These are phyloP conservation scores for Helicoverpa assulta DNA, from an alignment of 2,888 invertebrate species.

Conservation along the genomic window DNA sequence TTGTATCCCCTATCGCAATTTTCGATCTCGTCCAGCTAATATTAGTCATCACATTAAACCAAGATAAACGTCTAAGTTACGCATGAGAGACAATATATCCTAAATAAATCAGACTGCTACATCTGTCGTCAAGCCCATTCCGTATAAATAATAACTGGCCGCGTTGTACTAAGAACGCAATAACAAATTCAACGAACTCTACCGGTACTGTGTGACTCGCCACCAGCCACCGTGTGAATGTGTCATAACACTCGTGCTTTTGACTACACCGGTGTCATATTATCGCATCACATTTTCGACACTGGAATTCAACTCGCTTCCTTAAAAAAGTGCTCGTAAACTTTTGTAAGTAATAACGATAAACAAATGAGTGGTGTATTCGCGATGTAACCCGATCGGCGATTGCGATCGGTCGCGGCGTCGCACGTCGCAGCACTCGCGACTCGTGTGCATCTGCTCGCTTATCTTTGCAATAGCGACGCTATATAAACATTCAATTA, in stretches of 20 bases:
- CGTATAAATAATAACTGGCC: slow-evolving; percentile 85
- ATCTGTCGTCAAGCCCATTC: slow-evolving; percentile 83
- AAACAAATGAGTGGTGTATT: slow-evolving; percentile 64
- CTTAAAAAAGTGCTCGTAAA: slow-evolving; percentile 73
- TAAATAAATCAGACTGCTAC: slow-evolving; percentile 82
- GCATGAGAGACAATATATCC: slow-evolving; percentile 75
- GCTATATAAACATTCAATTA: slow-evolving; percentile 83
- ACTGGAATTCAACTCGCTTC: slow-evolving; percentile 76
- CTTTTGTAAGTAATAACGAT: slow-evolving; percentile 68
- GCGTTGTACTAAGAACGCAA: slow-evolving; percentile 87
- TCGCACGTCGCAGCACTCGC: slow-evolving; percentile 53
- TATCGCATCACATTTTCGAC: slow-evolving; percentile 82
- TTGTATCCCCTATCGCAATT: slow-evolving; percentile 45
- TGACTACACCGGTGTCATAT: slow-evolving; percentile 83
- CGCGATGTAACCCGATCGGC: slow-evolving; percentile 73
- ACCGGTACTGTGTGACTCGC: slow-evolving; percentile 88
- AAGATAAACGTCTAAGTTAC: slow-evolving; percentile 70
- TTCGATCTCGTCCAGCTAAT: slow-evolving; percentile 62
- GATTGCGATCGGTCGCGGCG: slow-evolving; percentile 65
- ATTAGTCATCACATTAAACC: slow-evolving; percentile 70
- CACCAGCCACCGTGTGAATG: slow-evolving; percentile 88
- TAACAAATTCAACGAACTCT: slow-evolving; percentile 90
- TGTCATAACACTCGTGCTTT: slow-evolving; percentile 82
- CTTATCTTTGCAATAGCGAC: slow-evolving; percentile 78
- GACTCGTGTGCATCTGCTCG: slow-evolving; percentile 59